These are phyloP conservation scores for Epinephelus awoara DNA, from an alignment of 2,797 vertebrate genomes.

Conservation along the genomic window DNA sequence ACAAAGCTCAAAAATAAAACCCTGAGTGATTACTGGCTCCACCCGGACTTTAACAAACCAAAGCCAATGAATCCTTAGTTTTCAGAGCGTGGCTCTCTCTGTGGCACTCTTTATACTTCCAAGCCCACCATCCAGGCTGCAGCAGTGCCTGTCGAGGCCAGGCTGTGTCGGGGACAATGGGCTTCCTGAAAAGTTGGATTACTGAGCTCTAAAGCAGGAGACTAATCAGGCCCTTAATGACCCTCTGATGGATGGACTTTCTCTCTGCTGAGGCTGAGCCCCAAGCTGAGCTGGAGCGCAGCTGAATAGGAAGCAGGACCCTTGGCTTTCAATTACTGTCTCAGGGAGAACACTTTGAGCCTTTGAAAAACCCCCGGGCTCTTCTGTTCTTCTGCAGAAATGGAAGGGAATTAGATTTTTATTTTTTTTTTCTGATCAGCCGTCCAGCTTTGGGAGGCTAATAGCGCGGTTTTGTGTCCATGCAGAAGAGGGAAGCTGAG, in stretches of 20 bases:
- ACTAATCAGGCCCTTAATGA: conserved; percentile 62
- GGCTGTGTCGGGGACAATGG: conserved; percentile 37
- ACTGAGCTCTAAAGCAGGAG: conserved; percentile 47
- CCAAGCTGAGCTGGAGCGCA: conserved; percentile 20
- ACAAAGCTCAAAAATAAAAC: conserved; percentile 20
- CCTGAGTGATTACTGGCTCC: conserved; percentile 21
- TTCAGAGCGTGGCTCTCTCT: conserved; percentile 13
- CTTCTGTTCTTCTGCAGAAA: conserved; percentile 25
- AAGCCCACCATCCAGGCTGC: conserved; percentile 11
- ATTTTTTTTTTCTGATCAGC: conserved; percentile 24
- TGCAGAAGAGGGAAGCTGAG: not conserved
- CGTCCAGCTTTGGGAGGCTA: conserved; percentile 7
- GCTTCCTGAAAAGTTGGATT: conserved; percentile 53
- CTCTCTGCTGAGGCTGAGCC: conserved; percentile 31
- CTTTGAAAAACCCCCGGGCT: conserved; percentile 12
- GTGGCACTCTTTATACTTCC: conserved; percentile 17
- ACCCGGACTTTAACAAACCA: conserved; percentile 11
- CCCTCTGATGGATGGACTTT: conserved; percentile 64
- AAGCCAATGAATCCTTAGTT: conserved; percentile 16
- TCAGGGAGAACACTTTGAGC: conserved; percentile 45
- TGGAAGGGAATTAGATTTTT: conserved; percentile 28
- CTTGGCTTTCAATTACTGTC: conserved; percentile 56
- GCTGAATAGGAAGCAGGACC: conserved; percentile 56
- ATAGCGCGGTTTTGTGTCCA: conserved; percentile 10
- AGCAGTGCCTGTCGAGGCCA: conserved; percentile 9